phyloP scores from a whole-genome alignment of 2,888 invertebrate genomes.

The Cistogaster globosa region DNA sequence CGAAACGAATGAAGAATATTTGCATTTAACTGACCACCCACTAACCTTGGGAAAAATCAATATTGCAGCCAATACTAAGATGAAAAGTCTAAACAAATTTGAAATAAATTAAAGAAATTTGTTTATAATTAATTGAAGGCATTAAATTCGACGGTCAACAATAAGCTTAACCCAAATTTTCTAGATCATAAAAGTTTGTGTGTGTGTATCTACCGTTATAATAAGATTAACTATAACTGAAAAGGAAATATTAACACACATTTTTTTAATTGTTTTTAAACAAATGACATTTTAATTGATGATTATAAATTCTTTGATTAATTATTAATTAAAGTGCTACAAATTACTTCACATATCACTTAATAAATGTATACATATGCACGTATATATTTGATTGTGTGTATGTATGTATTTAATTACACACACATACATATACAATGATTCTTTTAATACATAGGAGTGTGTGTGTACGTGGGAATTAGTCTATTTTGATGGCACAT shows the following conservation, averaged over 20 bases:
- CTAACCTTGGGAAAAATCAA: conserved; percentile 78
- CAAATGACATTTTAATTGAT: conserved; percentile 19
- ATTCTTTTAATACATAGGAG: neutral
- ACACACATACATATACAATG: neutral
- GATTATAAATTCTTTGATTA: conserved; percentile 14
- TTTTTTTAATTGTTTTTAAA: neutral
- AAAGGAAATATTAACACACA: neutral
- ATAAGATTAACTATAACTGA: neutral
- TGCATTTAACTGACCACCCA: conserved; percentile 73
- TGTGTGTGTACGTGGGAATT: conserved; percentile 38
- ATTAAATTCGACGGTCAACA: neutral
- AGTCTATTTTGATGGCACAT: conserved; percentile 67
- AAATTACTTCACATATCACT: conserved; percentile 33
- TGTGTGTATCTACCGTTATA: neutral
- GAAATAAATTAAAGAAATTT: neutral
- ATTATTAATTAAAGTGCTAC: neutral
- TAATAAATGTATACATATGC: conserved; percentile 4
- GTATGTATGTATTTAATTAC: neutral
- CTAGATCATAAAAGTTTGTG: neutral
- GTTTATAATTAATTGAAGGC: neutral
- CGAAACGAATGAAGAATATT: conserved; percentile 49
- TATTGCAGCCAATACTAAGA: conserved; percentile 75
- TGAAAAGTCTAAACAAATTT: conserved; percentile 28
- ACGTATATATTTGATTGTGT: neutral
- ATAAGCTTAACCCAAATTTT: neutral